Base-by-base conservation (phyloP, 53 echinoderm and acorn worm genomes). In the Henricia sp. region DNA sequence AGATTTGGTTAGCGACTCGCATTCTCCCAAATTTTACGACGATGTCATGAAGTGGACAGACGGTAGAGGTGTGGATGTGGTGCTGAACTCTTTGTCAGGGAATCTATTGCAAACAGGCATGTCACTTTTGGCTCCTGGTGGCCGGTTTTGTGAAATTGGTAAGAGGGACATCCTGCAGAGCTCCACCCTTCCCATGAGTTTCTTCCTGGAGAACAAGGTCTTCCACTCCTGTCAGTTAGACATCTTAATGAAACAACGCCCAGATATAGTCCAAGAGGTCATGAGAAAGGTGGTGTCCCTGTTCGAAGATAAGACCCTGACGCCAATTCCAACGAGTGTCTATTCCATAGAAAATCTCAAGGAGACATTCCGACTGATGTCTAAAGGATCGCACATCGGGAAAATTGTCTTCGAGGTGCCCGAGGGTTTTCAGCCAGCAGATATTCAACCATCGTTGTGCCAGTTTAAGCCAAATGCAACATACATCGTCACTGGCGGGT, bases 401-500 rank as follows among this genome's bases (percentile, higher is more conserved):
- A 91, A 87, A 33, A 84, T 88, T 33, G 88, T 71, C 37, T 69
- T 91, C 37, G 78, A 88, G 16, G 78, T 88, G 34, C 72, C 76
- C 9, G 87, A 85, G 34, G 82, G 27, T n/a, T 93, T 93, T 85
- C 66, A 82, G 41, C 90, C 92, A 19, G 53, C 51, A 52, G 84
- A 91, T 28, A 43, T 88, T 4, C 72, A 76, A 75, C 88, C 84
- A 3, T 70, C 85, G 2, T n/a, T 72, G 8, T 71, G 68, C 38
- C 87, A 83, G 40, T 82, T 91, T 33, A 74, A 33, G 17, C 26
- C 84, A 16, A 92, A 82, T 24, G 89, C 77, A 8, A 91, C 94
- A 8, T 96, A 96, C 83, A 72, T 96, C 33, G 57, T 96, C 64
- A 96, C 91, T 14, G 94, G 94, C 60, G 89, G 89, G 6, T 84